Conservation (phyloP, 2,113 vertebrate species). For the Dolichotis patagonum region DNA sequence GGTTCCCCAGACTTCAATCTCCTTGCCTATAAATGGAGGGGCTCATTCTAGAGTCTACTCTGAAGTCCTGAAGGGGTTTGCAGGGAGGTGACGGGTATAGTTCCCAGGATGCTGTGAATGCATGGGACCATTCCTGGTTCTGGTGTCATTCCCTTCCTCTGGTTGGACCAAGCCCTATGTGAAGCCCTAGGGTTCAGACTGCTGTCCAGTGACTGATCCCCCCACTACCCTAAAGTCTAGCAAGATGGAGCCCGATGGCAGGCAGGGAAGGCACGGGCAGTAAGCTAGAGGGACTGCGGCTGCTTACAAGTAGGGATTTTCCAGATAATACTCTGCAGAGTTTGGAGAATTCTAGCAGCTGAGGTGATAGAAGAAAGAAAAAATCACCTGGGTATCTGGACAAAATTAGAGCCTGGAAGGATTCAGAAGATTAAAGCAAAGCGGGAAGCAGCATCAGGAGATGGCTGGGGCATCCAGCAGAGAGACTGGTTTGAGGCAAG, state of each 20-base stretch:
- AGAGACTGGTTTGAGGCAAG: neutral
- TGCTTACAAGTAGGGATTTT: neutral
- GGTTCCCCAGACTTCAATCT: neutral
- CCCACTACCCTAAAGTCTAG: neutral
- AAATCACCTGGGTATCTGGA: neutral
- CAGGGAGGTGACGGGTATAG: neutral
- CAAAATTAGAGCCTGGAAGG: slow-evolving; percentile 3
- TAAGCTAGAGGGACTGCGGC: neutral
- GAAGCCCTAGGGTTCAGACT: neutral
- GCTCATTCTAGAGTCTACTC: neutral
- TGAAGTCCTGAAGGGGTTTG: slow-evolving; percentile 6
- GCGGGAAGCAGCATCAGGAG: neutral
- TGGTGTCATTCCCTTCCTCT: no score
- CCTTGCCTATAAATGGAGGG: neutral
- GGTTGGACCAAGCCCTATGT: neutral
- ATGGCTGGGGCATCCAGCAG: neutral
- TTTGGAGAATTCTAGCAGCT: neutral
- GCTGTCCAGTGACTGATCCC: neutral
- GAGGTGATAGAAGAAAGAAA: neutral
- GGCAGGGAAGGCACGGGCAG: neutral
- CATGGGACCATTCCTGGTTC: neutral
- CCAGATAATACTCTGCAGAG: neutral
- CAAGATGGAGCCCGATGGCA: neutral
- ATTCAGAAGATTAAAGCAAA: neutral
- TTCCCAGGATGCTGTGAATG: neutral